phyloP scores from a whole-genome alignment of 1,140 invertebrate genomes.

The Orussus abietinus region DNA sequence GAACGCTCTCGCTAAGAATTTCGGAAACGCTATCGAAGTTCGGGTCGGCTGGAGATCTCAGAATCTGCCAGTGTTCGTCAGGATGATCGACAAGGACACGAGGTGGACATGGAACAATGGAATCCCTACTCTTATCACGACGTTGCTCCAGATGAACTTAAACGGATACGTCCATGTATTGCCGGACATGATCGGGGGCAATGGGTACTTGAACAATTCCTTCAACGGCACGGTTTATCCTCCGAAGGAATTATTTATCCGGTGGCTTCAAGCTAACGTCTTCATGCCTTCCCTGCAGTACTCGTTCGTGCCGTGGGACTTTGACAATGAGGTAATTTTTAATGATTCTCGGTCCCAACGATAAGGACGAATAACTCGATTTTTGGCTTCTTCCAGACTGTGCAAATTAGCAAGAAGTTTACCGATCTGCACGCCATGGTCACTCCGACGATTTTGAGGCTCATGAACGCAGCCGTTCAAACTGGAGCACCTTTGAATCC shows the following conservation, averaged over 20 bases:
- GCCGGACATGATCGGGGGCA: constrained; percentile 91
- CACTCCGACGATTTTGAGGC: constrained; percentile 59
- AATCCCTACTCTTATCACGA: constrained; percentile 72
- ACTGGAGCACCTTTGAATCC: constrained; percentile 74
- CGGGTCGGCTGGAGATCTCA: constrained; percentile 67
- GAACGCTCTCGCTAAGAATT: constrained; percentile 56
- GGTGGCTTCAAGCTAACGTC: constrained; percentile 84
- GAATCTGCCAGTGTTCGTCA: constrained; percentile 73
- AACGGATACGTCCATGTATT: constrained; percentile 82
- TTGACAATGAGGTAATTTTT: constrained; percentile 60
- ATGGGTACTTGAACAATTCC: constrained; percentile 64
- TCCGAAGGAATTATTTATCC: constrained; percentile 77
- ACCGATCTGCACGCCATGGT: constrained; percentile 68
- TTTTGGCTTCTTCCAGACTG: constrained; percentile 47
- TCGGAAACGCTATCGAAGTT: constrained; percentile 71
- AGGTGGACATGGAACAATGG: constrained; percentile 79
- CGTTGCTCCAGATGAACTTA: constrained; percentile 74
- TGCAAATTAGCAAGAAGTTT: constrained; percentile 64
- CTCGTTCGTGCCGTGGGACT: constrained; percentile 85
- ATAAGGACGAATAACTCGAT: constrained; percentile 2
- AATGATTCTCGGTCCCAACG: constrained; percentile 4
- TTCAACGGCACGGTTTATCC: constrained; percentile 47
- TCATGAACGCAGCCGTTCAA: constrained; percentile 58
- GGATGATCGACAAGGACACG: constrained; percentile 86
- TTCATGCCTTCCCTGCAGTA: constrained; percentile 88